Evolutionary conservation across 2,888 invertebrate species (phyloP).

Genomic region (Agrotis clavis): DNA sequence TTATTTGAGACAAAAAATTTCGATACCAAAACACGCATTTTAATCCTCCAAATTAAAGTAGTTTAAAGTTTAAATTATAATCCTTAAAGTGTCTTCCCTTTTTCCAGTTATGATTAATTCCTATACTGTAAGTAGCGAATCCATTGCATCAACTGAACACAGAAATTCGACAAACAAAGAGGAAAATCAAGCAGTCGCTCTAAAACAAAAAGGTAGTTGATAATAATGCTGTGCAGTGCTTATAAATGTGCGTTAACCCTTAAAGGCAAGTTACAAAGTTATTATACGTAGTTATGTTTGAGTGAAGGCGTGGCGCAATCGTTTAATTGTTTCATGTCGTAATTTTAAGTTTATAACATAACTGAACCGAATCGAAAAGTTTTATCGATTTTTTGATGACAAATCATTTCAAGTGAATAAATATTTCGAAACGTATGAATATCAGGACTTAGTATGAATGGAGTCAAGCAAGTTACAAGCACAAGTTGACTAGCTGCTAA

Average conservation of each 20-base stretch:
- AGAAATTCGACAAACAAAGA: no score
- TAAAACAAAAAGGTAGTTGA: no score
- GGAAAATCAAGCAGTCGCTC: no score
- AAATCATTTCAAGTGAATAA: not conserved
- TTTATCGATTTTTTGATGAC: constrained; percentile 16
- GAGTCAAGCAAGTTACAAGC: constrained; percentile 40
- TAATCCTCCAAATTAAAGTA: no score
- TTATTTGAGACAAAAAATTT: no score
- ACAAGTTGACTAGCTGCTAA: constrained; percentile 25
- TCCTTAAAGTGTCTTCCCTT: no score
- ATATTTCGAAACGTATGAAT: constrained; percentile 24
- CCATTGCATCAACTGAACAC: no score
- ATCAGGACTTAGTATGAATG: constrained; percentile 11
- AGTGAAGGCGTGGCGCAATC: constrained; percentile 43
- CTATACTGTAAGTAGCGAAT: no score
- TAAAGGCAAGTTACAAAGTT: constrained; percentile 15
- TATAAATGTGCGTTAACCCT: not conserved
- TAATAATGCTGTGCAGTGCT: no score
- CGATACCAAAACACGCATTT: no score
- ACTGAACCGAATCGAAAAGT: constrained; percentile 11
- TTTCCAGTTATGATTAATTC: no score
- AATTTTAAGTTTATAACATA: constrained; percentile 20
- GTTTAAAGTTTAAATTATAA: no score
- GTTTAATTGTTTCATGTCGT: constrained; percentile 45
- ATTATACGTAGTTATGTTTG: constrained; percentile 23